Percentiles rank a stretch among this genome's conserved stretches.
Conservation (phyloP, 2,797 vertebrate species). For the Denticeps clupeoides region DNA sequence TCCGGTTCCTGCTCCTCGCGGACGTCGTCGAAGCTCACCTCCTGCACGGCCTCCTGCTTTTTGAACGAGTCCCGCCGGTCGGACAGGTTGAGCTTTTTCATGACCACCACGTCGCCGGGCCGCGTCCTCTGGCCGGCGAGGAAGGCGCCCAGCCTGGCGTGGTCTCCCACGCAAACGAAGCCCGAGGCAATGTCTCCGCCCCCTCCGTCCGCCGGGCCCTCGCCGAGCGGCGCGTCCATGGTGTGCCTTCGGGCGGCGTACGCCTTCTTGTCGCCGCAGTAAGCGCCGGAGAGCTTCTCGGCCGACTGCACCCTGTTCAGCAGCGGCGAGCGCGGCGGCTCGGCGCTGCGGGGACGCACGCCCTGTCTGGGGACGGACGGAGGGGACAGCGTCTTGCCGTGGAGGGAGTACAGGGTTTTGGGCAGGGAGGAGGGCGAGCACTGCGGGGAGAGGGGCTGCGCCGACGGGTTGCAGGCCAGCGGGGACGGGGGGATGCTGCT, state of each 20-base stretch:
- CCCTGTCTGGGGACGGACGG: slow-evolving; percentile 67
- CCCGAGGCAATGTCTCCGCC: slow-evolving; percentile 34
- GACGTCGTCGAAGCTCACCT: slow-evolving; percentile 74
- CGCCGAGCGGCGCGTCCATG: slow-evolving; percentile 52
- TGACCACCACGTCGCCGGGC: slow-evolving; percentile 70
- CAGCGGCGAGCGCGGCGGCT: slow-evolving; percentile 50
- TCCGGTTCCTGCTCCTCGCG: slow-evolving; percentile 43
- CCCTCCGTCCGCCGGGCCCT: slow-evolving; percentile 41
- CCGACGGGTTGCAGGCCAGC: slow-evolving; percentile 73
- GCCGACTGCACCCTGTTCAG: slow-evolving; percentile 59
- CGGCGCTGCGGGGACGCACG: slow-evolving; percentile 57
- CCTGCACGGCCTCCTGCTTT: slow-evolving; percentile 85
- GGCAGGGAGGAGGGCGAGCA: slow-evolving; percentile 68
- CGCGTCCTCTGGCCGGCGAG: slow-evolving; percentile 37
- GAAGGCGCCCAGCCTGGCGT: slow-evolving; percentile 47
- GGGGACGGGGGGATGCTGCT: slow-evolving; percentile 87
- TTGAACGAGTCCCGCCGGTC: slow-evolving; percentile 87
- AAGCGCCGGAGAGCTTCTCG: slow-evolving; percentile 51
- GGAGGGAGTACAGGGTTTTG: slow-evolving; percentile 57
- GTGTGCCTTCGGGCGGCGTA: slow-evolving; percentile 56
- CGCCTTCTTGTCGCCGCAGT: slow-evolving; percentile 52
- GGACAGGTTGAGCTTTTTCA: slow-evolving; percentile 75
- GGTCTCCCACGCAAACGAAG: slow-evolving; percentile 53
- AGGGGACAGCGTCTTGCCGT: slow-evolving; percentile 71
- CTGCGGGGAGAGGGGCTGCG: slow-evolving; percentile 66